These are phyloP conservation scores for Dasyprocta punctata DNA, from an alignment of 2,113 vertebrate genomes.

Conservation along the genomic window DNA sequence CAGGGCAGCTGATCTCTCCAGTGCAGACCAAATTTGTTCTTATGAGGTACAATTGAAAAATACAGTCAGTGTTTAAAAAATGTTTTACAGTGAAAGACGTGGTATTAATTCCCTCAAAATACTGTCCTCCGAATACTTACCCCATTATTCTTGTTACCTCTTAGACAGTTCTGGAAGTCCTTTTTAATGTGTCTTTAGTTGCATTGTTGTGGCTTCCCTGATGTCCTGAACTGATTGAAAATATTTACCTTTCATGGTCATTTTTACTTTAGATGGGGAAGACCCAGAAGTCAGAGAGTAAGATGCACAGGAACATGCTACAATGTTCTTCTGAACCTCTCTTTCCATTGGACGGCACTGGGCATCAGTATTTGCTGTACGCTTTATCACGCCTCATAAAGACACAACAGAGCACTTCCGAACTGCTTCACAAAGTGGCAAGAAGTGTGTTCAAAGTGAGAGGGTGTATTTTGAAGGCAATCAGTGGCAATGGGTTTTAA, in stretches of 20 bases:
- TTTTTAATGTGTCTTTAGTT: neutral
- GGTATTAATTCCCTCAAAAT: neutral
- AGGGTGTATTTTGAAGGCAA: neutral
- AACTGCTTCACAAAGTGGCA: neutral
- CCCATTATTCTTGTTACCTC: neutral
- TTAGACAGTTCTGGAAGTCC: neutral
- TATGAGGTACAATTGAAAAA: neutral
- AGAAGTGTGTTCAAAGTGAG: neutral
- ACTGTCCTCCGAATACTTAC: neutral
- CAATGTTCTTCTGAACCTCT: neutral
- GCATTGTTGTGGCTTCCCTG: neutral
- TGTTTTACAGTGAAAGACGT: neutral
- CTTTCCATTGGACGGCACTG: neutral
- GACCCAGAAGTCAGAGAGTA: neutral
- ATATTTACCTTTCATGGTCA: neutral
- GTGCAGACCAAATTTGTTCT: neutral
- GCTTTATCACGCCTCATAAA: neutral
- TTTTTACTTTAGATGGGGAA: neutral
- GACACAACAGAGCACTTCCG: neutral
- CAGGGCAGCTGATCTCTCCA: neutral
- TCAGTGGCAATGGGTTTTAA: neutral
- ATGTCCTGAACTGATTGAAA: neutral
- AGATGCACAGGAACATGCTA: neutral
- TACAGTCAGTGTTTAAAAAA: neutral
- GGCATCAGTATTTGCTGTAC: neutral